A percentile compares a stretch with the other conserved stretches of the same genome.
Evolutionary conservation across 2,113 vertebrate genomes (phyloP).

Genomic region (Alces alces): DNA sequence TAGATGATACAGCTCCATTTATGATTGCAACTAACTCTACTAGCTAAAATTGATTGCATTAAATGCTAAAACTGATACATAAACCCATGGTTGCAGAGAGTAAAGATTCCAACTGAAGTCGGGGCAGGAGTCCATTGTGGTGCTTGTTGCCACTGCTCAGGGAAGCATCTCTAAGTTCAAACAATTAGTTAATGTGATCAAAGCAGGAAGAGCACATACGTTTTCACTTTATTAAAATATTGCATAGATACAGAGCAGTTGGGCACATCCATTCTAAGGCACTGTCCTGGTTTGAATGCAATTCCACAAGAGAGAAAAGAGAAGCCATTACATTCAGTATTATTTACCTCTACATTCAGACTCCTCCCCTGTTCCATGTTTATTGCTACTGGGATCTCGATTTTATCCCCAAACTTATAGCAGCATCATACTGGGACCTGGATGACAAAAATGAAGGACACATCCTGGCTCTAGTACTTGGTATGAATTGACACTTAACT

Average conservation of each 20-base stretch:
- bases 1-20: not conserved
- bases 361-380: slow-evolving; percentile 59
- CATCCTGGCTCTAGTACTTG: slow-evolving; percentile 64
- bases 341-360: slow-evolving; percentile 70
- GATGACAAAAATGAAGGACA: slow-evolving; percentile 64
- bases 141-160: not conserved
- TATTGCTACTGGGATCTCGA: slow-evolving; percentile 63
- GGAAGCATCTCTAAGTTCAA: slow-evolving; percentile 39
- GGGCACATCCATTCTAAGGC: slow-evolving; percentile 72
- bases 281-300: slow-evolving; percentile 70
- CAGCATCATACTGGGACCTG: slow-evolving; percentile 65
- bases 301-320: slow-evolving; percentile 72
- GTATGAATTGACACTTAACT: slow-evolving; percentile 68
- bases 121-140: not conserved
- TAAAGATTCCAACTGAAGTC: not conserved
- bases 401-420: slow-evolving; percentile 58
- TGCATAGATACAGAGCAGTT: slow-evolving; percentile 74
- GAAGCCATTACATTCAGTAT: slow-evolving; percentile 69
- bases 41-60: not conserved
- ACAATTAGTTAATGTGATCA: slow-evolving; percentile 34
- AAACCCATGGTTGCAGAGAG: not conserved
- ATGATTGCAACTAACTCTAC: not conserved
- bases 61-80: slow-evolving; percentile 11
- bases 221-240: slow-evolving; percentile 71
- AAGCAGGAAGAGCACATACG: slow-evolving; percentile 47